Percentiles rank a stretch among this genome's conserved stretches.
phyloP scores from a whole-genome alignment of 1,140 invertebrate species.

The Eumeta japonica region DNA sequence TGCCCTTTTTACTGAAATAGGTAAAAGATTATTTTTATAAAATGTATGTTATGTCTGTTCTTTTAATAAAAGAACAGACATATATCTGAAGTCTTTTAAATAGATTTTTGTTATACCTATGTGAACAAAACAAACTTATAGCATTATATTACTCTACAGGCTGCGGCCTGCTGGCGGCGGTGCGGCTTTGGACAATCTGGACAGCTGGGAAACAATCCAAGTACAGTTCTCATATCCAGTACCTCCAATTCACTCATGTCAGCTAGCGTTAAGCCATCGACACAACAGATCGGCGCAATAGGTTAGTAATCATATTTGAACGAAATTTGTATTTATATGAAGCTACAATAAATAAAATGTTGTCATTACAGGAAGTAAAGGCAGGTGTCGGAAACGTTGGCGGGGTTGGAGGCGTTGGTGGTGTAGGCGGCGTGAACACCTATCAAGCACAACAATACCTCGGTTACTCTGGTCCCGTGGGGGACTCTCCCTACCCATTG shows the following conservation, averaged over 20 bases:
- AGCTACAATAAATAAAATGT: slow-evolving; percentile 1
- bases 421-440: slow-evolving; percentile 37
- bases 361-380: slow-evolving; percentile 33
- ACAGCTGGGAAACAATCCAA: slow-evolving; percentile 79
- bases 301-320: slow-evolving; percentile 44
- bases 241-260: slow-evolving; percentile 87
- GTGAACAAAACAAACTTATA: no score
- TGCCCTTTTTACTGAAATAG: no score
- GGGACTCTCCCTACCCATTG: slow-evolving; percentile 41
- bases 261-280: slow-evolving; percentile 80
- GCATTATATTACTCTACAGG: no score
- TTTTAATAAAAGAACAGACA: no score
- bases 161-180: slow-evolving; percentile 58
- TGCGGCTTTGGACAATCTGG: slow-evolving; percentile 73
- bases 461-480: slow-evolving; percentile 47
- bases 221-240: slow-evolving; percentile 85
- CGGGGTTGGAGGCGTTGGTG: slow-evolving; percentile 35
- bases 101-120: no score
- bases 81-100: no score
- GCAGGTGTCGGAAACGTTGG: no score
- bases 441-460: slow-evolving; percentile 51
- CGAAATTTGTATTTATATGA: neutral
- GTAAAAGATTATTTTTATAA: no score
- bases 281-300: slow-evolving; percentile 80
- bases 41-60: no score